Evolutionary conservation across 2,888 invertebrate genomes (phyloP).

Genomic region (Tetragonisca angustula): DNA sequence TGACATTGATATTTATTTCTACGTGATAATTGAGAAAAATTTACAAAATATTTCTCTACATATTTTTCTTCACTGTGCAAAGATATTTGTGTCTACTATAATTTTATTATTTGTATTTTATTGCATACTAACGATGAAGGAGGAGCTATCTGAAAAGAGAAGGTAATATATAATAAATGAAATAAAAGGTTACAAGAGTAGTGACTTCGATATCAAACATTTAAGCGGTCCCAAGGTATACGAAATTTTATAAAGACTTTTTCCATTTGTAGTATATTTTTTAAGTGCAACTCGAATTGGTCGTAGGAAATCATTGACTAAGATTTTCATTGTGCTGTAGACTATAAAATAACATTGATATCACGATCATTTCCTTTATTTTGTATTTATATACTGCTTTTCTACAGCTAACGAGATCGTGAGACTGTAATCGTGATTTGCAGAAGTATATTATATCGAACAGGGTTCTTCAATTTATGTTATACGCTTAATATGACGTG

Average conservation of each 20-base stretch:
- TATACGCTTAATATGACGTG: conserved; percentile 68
- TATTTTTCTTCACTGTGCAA: conserved; percentile 5
- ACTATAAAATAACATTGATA: conserved; percentile 33
- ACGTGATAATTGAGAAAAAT: conserved; percentile 20
- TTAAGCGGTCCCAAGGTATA: conserved; percentile 69
- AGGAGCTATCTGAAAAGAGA: conserved; percentile 42
- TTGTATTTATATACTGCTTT: conserved; percentile 68
- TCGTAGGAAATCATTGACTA: conserved; percentile 50
- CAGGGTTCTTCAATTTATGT: conserved; percentile 75
- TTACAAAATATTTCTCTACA: conserved; percentile 23
- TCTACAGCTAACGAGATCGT: conserved; percentile 70
- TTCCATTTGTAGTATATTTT: conserved; percentile 79
- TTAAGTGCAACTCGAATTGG: conserved; percentile 71
- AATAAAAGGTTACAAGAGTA: conserved; percentile 24
- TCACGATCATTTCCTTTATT: conserved; percentile 60
- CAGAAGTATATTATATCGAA: conserved; percentile 74
- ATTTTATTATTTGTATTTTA: conserved; percentile 57
- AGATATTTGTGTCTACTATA: conserved; percentile 23
- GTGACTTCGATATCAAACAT: conserved; percentile 67
- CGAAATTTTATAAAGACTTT: conserved; percentile 79
- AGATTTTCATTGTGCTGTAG: conserved; percentile 54
- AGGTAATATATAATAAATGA: conserved; percentile 28
- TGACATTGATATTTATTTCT: conserved; percentile 21
- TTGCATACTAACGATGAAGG: conserved; percentile 33
- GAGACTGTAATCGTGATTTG: conserved; percentile 72